Base-by-base conservation (phyloP, 2,113 vertebrate species). In the Dicrurus megarhynchus region DNA sequence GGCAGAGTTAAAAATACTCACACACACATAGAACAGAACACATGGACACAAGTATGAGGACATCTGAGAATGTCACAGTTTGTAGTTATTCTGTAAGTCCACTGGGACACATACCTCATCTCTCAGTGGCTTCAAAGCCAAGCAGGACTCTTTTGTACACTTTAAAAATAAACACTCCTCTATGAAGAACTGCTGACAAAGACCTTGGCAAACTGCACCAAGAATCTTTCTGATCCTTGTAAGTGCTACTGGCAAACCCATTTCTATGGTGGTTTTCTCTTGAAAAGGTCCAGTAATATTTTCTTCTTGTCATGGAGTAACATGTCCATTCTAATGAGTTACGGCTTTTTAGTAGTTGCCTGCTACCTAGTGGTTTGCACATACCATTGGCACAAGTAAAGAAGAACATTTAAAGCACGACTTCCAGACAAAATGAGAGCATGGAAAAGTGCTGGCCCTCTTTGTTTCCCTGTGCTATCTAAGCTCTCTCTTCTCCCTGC, bases 211-310 rank as follows among this genome's bases (percentile, higher is more conserved):
- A 78, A 87, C 61, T 84, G 53, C 56, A 89, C 65, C 7, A 37
- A 52, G 69, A 78, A 64, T 91, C 28, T 47, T 60, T 92, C 84
- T 81, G 84, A 89, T 91, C 57, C 65, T 78, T 71, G 10, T 24
- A 88, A 95, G 63, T 55, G 35, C 74, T 91, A 87, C 74, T 94
- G 84, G 74, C n/a, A 91, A 93, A 71, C 39, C 80, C 3, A 56
- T 93, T 94, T 61, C 71, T 71, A 17, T 52, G 35, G 67, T 78
- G 52, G 42, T 94, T 94, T 95, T 83, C 37, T 60, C 57, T 94
- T 90, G 65, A 87, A 85, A 94, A 78, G 32, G 57, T 79, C 82
- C 78, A 85, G 49, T 53, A 90, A 91, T 2, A 7, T 91, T 96
- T 93, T 86, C 46, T 83, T 90, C 70, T 83, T 85, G 70, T 44